A percentile compares a stretch with the other conserved stretches of the same genome.
Conservation (phyloP, 2,797 vertebrate genomes). For the Tamandua tetradactyla region DNA sequence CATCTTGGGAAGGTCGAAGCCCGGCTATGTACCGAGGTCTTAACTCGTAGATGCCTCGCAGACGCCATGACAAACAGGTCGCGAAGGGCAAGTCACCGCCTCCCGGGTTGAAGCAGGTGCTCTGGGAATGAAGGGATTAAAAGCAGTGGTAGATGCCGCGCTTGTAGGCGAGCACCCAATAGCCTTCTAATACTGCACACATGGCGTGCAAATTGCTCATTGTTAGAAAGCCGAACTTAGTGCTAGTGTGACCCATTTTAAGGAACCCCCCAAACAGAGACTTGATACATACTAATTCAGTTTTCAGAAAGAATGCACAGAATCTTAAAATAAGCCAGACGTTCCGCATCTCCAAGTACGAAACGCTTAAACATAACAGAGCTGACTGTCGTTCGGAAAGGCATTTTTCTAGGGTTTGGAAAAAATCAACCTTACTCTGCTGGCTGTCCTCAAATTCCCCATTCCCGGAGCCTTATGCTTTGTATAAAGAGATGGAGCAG, state of each 20-base stretch:
- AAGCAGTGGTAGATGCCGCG: neutral
- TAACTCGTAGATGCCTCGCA: neutral
- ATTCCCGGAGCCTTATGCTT: neutral
- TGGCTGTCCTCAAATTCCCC: neutral
- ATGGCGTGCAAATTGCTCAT: slow-evolving; percentile 11
- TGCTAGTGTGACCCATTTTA: slow-evolving; percentile 12
- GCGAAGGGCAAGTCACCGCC: neutral
- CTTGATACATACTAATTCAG: neutral
- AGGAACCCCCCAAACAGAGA: neutral
- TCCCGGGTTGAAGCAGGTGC: neutral
- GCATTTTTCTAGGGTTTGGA: neutral
- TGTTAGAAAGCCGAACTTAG: slow-evolving; percentile 40
- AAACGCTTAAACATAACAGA: slow-evolving; percentile 11
- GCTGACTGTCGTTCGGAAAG: neutral
- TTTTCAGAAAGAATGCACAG: neutral
- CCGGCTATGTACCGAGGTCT: neutral
- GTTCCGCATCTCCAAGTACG: neutral
- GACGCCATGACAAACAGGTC: slow-evolving; percentile 77
- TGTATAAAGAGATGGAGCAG: neutral
- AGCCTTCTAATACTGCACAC: neutral
- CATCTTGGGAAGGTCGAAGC: slow-evolving; percentile 84
- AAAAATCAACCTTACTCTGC: neutral
- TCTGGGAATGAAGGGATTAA: neutral
- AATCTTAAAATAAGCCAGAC: slow-evolving; percentile 23
- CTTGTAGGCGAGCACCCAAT: neutral